These are phyloP conservation scores for Bedellia somnulentella DNA, from an alignment of 2,888 invertebrate genomes.

Conservation along the genomic window DNA sequence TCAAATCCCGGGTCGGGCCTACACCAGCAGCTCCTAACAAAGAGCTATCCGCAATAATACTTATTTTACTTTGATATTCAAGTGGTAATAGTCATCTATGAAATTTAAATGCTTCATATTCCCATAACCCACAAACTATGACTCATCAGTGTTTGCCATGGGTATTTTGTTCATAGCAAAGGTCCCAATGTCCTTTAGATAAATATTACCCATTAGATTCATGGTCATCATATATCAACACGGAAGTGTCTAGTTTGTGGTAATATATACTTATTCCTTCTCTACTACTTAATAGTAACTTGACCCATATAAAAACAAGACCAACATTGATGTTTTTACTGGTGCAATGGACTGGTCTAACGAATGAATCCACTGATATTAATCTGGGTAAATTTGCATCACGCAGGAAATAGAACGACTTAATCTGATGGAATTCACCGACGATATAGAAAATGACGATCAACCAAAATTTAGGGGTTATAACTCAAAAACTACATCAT, in stretches of 20 bases:
- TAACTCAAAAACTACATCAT: neutral
- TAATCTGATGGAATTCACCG: constrained; percentile 18
- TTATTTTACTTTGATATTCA: too few species aligned
- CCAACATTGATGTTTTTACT: neutral
- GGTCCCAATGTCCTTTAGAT: too few species aligned
- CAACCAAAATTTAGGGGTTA: neutral
- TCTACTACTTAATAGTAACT: neutral
- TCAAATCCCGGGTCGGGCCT: too few species aligned
- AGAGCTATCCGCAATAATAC: too few species aligned
- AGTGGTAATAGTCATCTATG: too few species aligned
- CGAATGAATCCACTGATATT: neutral
- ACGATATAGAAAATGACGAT: constrained; percentile 13
- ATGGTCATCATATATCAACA: neutral
- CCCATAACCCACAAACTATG: too few species aligned
- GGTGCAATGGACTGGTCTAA: neutral
- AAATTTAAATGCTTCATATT: too few species aligned
- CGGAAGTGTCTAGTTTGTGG: neutral
- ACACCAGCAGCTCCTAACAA: too few species aligned
- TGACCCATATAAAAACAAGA: neutral
- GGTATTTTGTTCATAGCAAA: too few species aligned
- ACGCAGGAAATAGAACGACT: constrained; percentile 29
- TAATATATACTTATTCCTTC: neutral
- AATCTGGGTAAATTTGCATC: neutral
- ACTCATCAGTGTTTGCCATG: too few species aligned
- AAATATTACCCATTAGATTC: too few species aligned